Conservation (phyloP, 2,797 vertebrate genomes). For the Valencia hispanica region DNA sequence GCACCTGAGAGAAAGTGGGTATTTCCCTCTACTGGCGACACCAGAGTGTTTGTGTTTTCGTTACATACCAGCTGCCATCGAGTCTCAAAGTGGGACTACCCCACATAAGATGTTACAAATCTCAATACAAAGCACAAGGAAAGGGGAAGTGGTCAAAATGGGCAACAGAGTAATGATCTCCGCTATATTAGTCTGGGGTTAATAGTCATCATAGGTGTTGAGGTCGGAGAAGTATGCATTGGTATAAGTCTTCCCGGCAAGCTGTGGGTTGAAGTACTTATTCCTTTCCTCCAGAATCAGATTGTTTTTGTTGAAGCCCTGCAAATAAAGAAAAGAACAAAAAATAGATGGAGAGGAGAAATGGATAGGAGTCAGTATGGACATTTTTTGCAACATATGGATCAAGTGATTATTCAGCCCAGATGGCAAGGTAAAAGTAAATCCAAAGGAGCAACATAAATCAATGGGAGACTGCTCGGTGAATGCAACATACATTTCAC, state of each 20-base stretch:
- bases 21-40: slow-evolving; percentile 69
- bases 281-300: slow-evolving; percentile 97
- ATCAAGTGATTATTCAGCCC: slow-evolving; percentile 63
- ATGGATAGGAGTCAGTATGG: slow-evolving; percentile 43
- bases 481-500: slow-evolving; percentile 69
- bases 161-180: slow-evolving; percentile 42
- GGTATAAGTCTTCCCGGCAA: slow-evolving; percentile 95
- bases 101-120: slow-evolving; percentile 71
- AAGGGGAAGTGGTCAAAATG: slow-evolving; percentile 53
- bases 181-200: slow-evolving; percentile 62
- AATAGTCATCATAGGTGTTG: slow-evolving; percentile 98
- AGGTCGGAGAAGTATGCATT: slow-evolving; percentile 98
- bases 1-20: slow-evolving; percentile 77
- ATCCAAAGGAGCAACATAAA: slow-evolving; percentile 71
- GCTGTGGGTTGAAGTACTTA: slow-evolving; percentile 98
- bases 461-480: slow-evolving; percentile 66
- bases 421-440: slow-evolving; percentile 70
- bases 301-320: slow-evolving; percentile 99
- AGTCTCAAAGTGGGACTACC: slow-evolving; percentile 63
- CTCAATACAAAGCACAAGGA: slow-evolving; percentile 75
- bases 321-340: slow-evolving; percentile 39
- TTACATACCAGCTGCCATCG: slow-evolving; percentile 69
- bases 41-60: slow-evolving; percentile 58
- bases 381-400: slow-evolving; percentile 37
- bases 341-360: slow-evolving; percentile 31